These are phyloP conservation scores for Neotoma lepida DNA, from an alignment of 2,113 vertebrate genomes.

Conservation along the genomic window DNA sequence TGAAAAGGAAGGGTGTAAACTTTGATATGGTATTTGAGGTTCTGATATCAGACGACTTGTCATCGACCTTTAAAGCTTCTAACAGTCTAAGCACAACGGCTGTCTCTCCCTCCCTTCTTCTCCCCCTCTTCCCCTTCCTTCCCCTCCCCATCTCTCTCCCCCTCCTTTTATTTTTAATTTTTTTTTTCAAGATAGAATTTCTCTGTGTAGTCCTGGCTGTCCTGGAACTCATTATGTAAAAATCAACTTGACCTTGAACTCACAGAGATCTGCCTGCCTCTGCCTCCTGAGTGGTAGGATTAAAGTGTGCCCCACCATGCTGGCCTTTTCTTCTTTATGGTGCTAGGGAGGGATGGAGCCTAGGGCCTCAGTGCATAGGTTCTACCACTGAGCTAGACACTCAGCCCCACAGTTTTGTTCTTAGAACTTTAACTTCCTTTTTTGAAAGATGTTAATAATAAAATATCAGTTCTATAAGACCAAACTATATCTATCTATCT, in stretches of 20 bases:
- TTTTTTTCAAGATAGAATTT: background rate
- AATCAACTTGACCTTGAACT: background rate
- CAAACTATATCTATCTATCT: background rate
- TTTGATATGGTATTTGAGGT: conserved; percentile 17
- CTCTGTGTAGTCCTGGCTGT: background rate
- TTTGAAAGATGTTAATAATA: conserved; percentile 21
- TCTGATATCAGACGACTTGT: background rate
- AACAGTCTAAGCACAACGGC: background rate
- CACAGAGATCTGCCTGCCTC: background rate
- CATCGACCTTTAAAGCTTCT: conserved; percentile 4
- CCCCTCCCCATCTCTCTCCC: rapidly evolving
- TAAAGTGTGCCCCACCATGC: background rate
- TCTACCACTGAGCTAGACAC: background rate
- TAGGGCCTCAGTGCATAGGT: background rate
- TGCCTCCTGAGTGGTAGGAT: background rate
- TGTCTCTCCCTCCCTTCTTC: too few relatives aligned
- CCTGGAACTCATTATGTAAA: background rate
- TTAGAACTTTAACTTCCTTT: conserved; percentile 18
- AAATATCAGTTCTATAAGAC: background rate
- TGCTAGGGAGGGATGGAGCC: background rate
- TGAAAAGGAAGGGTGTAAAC: conserved; percentile 48
- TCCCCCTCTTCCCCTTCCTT: background rate
- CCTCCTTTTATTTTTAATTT: background rate
- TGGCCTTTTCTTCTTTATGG: background rate
- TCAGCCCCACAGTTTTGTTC: background rate